These are phyloP conservation scores for Parthenolecanium corni DNA, from an alignment of 2,888 invertebrate species.

Conservation along the genomic window DNA sequence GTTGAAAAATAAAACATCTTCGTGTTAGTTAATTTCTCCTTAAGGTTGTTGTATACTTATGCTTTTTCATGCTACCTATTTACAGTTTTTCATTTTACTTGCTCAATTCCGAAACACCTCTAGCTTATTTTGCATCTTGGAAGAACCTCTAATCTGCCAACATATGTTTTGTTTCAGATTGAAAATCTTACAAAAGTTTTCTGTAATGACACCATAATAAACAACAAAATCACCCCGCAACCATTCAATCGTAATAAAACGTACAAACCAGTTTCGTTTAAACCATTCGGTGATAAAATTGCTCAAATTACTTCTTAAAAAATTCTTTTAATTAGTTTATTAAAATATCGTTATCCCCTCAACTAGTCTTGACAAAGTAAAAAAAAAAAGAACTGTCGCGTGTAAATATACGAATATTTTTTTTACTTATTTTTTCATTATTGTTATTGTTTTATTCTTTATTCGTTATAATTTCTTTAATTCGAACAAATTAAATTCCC, in stretches of 20 bases:
- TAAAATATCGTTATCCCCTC: conserved; percentile 7
- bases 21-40: no score
- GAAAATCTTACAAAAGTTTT: not conserved
- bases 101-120: no score
- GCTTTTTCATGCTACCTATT: no score
- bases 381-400: no score
- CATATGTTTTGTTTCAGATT: not conserved
- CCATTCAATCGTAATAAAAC: conserved; percentile 39
- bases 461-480: not conserved
- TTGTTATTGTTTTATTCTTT: no score
- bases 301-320: conserved; percentile 34
- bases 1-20: no score
- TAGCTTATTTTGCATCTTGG: not conserved
- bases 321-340: conserved; percentile 9
- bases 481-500: not conserved
- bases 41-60: no score
- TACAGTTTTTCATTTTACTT: no score
- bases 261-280: conserved; percentile 42
- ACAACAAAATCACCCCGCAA: conserved; percentile 34
- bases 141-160: no score
- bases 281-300: conserved; percentile 37
- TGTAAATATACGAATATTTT: no score
- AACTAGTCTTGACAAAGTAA: conserved; percentile 14
- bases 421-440: no score
- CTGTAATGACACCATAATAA: not conserved